Base-by-base conservation (phyloP, 2,888 invertebrate genomes). In the Hypolimnas misippus region DNA sequence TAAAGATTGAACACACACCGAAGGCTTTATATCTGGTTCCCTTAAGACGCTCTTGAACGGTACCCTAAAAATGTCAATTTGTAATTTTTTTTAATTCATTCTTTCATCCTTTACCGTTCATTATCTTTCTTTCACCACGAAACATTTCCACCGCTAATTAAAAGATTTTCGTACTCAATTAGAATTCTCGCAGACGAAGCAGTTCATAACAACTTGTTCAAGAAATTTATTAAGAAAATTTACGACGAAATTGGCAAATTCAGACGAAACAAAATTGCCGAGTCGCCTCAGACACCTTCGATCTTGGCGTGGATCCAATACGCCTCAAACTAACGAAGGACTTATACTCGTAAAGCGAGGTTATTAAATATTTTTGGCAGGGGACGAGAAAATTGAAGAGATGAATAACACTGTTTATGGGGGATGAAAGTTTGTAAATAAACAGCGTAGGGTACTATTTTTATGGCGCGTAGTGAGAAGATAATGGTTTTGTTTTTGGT, bases 241-340 rank as follows among this genome's bases (percentile, higher is more conserved):
- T 57, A 57, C 44, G 29, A 57, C 54, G 54, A 17, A 25, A 61
- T 54, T 51, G 57, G 53, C 55, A 35, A 56, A 57, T 60, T 49
- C 35, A n/a, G 51, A 46, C 25, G 14, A 38, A 54, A 65, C 62
- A 54, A 57, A 61, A 65, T 57, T 62, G 62, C 54, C 21, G 44
- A 25, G 50, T 54, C 8, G 21, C 44, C 19, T 19, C 38, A 57
- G 54, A 57, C 54, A 62, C 57, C 65, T 61, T 38, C 12, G 14
- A 14, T 54, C 42, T 14, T 64, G 63, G 56, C 60, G 5, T 25
- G 38, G 46, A 14, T 52, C 60, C 63, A 64, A 57, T 56, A 64
- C 21, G 33, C 52, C 21, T 64, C 46, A 3, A 12, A 35, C 40
- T 54, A 60, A 60, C 53, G 53, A 60, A 54, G 25, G 44, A 29